Evolutionary conservation across 2,888 invertebrate genomes (phyloP).

Genomic region (Lordiphosa fenestrarum): DNA sequence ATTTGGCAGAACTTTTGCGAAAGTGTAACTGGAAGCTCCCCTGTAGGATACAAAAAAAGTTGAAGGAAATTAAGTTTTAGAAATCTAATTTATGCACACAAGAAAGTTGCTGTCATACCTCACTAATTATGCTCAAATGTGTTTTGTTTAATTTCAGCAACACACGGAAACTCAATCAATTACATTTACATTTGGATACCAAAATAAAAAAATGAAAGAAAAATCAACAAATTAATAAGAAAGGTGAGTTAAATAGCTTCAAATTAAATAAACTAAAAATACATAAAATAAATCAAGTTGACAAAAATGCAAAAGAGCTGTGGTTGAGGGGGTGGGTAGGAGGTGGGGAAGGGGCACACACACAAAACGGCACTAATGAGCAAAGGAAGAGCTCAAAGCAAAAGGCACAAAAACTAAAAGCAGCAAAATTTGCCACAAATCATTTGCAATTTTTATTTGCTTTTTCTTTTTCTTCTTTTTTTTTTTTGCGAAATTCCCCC

Average conservation of each 20-base stretch:
- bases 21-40: too few relatives aligned
- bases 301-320: conserved; percentile 54
- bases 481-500: conserved; percentile 60
- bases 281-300: conserved; percentile 62
- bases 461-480: conserved; percentile 33
- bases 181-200: conserved; percentile 3
- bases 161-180: too few relatives aligned
- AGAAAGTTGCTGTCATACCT: too few relatives aligned
- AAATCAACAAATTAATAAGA: conserved; percentile 1
- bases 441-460: conserved; percentile 64
- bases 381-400: conserved; percentile 45
- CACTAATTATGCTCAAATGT: too few relatives aligned
- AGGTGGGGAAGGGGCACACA: conserved; percentile 23
- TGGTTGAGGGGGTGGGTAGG: conserved; percentile 8
- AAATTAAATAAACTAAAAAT: conserved; percentile 32
- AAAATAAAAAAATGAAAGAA: conserved; percentile 21
- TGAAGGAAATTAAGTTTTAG: too few relatives aligned
- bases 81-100: too few relatives aligned
- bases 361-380: conserved; percentile 66
- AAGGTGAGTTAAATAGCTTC: conserved; percentile 19
- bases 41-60: too few relatives aligned
- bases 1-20: too few relatives aligned
- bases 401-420: conserved; percentile 56
- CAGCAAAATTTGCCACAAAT: conserved; percentile 64
- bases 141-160: too few relatives aligned